Evolutionary conservation across 1,140 invertebrate species (phyloP).

Genomic region (Drosophila jambulina): DNA sequence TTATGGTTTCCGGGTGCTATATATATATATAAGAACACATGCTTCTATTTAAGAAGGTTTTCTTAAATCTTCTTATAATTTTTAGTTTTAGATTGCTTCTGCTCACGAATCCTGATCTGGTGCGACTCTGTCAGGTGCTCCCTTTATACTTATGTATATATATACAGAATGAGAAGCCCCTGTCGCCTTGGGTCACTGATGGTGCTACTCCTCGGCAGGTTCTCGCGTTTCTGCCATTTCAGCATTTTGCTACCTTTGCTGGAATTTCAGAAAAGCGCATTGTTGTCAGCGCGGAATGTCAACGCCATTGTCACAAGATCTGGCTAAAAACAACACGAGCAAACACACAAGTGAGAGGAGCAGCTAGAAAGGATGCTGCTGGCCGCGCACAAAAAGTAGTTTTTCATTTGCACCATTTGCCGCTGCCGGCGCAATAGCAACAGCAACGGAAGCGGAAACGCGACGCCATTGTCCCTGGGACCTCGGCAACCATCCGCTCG

Average conservation of each 20-base stretch:
- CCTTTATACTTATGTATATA: not conserved
- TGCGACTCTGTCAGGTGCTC: no score
- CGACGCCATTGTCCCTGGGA: slow-evolving; percentile 67
- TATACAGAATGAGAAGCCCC: not conserved
- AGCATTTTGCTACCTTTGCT: slow-evolving; percentile 43
- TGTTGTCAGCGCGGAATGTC: slow-evolving; percentile 64
- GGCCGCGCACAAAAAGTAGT: slow-evolving; percentile 46
- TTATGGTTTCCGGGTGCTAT: no score
- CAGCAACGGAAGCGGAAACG: slow-evolving; percentile 69
- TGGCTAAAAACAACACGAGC: slow-evolving; percentile 46
- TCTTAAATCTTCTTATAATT: not conserved
- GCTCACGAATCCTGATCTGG: no score
- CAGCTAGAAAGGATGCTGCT: slow-evolving; percentile 38
- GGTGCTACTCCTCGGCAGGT: slow-evolving; percentile 12
- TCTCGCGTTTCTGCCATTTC: slow-evolving; percentile 34
- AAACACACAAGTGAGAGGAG: slow-evolving; percentile 21
- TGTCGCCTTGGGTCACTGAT: slow-evolving; percentile 46
- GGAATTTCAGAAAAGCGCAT: slow-evolving; percentile 52
- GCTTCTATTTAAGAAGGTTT: no score
- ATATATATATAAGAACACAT: no score
- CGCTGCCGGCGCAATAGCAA: slow-evolving; percentile 30
- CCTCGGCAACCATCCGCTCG: not conserved
- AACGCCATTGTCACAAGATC: slow-evolving; percentile 60
- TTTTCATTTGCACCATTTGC: slow-evolving; percentile 65
- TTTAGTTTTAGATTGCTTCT: no score